phyloP scores from a whole-genome alignment of 2,113 vertebrate species.

The Lathamus discolor region DNA sequence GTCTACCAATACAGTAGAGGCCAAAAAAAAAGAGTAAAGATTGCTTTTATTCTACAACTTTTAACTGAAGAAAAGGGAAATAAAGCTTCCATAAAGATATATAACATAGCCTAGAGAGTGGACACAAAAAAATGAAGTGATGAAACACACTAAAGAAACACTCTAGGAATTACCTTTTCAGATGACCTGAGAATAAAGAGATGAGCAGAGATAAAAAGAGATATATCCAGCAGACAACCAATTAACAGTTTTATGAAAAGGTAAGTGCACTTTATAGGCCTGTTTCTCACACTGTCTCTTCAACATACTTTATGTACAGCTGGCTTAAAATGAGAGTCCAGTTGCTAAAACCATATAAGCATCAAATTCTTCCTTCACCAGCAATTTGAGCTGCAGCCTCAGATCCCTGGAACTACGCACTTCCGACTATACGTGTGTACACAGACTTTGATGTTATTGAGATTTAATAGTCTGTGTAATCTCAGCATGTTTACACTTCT shows the following conservation, averaged over 20 bases:
- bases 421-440: background rate
- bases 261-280: background rate
- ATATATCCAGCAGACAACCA: background rate
- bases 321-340: background rate
- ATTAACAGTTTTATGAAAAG: background rate
- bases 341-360: background rate
- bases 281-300: background rate
- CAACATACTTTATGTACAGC: background rate
- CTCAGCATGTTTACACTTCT: background rate
- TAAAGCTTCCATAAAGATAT: background rate
- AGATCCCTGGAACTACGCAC: background rate
- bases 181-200: background rate
- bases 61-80: background rate
- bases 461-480: background rate
- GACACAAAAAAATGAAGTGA: background rate
- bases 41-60: background rate
- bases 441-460: background rate
- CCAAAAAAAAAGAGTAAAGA: background rate
- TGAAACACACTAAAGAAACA: background rate
- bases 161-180: background rate
- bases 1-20: background rate
- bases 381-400: background rate
- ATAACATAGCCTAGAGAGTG: background rate
- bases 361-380: background rate
- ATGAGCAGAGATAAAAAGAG: background rate